Evolutionary conservation across 2,888 invertebrate species (phyloP).

Genomic region (Mesochorus sp.): DNA sequence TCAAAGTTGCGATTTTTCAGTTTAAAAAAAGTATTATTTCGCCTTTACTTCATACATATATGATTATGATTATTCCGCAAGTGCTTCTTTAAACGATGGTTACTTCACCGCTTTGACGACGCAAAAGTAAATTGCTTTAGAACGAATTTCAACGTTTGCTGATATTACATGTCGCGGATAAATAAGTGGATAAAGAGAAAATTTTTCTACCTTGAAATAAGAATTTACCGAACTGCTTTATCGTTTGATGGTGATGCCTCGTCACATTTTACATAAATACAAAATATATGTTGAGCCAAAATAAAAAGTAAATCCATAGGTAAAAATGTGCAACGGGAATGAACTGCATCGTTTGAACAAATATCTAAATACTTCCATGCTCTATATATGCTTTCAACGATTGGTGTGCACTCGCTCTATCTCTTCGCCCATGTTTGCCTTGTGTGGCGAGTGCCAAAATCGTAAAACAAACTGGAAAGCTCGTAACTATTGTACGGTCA

Average conservation of each 20-base stretch:
- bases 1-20: no score
- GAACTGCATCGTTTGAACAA: not conserved
- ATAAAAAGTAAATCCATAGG: not conserved
- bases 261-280: not conserved
- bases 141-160: not conserved
- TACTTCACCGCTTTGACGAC: not conserved
- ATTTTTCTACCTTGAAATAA: not conserved
- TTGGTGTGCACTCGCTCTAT: conserved; percentile 30
- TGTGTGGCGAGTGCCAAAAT: conserved; percentile 37
- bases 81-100: not conserved
- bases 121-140: not conserved
- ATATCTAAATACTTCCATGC: not conserved
- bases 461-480: conserved; percentile 33
- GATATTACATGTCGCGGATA: not conserved
- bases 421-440: conserved; percentile 14
- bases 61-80: no score
- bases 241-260: not conserved
- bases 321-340: not conserved
- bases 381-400: conserved; percentile 21
- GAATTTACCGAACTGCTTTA: not conserved
- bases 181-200: not conserved
- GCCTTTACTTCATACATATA: no score
- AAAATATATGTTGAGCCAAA: not conserved
- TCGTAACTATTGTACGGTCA: conserved; percentile 25
- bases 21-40: no score